Conservation (phyloP, 1,140 invertebrate genomes). For the Drosophila ercepeae region DNA sequence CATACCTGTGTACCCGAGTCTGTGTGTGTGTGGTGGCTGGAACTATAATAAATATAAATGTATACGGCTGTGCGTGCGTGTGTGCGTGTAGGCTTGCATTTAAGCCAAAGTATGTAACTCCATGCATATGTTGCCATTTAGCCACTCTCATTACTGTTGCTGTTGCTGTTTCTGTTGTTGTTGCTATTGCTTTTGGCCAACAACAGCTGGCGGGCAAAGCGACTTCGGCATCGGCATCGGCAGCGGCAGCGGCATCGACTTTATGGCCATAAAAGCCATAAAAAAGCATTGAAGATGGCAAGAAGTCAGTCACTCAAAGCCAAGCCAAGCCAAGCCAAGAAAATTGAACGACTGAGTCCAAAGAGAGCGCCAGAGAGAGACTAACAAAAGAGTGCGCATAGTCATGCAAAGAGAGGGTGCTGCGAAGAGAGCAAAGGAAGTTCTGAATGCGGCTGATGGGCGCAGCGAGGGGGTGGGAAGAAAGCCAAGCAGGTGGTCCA, state of each 20-base stretch:
- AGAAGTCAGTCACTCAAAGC: conserved; percentile 47
- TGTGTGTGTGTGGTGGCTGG: no score
- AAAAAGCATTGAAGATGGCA: conserved; percentile 67
- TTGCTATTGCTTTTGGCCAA: conserved; percentile 39
- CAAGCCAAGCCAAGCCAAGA: conserved; percentile 35
- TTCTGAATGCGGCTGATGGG: background rate
- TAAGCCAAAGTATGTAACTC: conserved; percentile 17
- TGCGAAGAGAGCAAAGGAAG: conserved; percentile 6
- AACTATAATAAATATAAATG: conserved; percentile 15
- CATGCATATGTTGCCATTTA: conserved; percentile 72
- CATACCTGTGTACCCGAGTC: conserved; percentile 26
- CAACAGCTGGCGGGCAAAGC: background rate
- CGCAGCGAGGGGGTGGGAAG: background rate
- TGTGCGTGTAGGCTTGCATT: conserved; percentile 16
- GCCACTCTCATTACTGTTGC: conserved; percentile 7
- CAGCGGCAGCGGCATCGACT: conserved; percentile 76
- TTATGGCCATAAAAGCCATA: conserved; percentile 77
- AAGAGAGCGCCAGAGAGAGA: conserved; percentile 16
- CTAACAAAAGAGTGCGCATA: conserved; percentile 11
- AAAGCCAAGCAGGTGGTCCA: conserved; percentile 8
- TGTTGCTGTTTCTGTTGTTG: no score
- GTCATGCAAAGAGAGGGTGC: background rate
- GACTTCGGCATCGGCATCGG: conserved; percentile 61
- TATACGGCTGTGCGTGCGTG: background rate
- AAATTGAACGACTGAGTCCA: conserved; percentile 29